Conservation (phyloP, 2,888 invertebrate genomes). For the Folsomia manolachei region DNA sequence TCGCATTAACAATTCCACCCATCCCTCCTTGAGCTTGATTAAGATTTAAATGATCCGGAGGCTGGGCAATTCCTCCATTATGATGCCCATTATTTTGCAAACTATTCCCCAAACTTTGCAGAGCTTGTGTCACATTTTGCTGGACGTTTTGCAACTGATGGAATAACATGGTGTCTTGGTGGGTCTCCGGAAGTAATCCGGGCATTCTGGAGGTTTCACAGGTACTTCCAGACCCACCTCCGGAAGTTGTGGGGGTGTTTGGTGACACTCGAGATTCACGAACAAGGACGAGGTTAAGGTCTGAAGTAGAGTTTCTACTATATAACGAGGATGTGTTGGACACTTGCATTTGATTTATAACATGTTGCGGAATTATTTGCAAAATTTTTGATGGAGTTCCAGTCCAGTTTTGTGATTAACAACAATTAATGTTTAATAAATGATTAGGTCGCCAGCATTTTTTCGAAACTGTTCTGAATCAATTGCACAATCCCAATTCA, state of each 20-base stretch:
- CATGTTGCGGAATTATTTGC: too few relatives aligned
- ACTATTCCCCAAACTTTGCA: background rate
- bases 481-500: background rate
- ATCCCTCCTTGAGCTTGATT: background rate
- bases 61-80: background rate
- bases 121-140: background rate
- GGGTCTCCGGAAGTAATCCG: constrained; percentile 34
- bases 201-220: constrained; percentile 23
- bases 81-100: background rate
- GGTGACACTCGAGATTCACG: background rate
- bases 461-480: background rate
- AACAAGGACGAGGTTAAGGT: background rate
- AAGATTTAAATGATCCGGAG: background rate
- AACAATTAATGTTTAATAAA: background rate
- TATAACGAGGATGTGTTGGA: background rate
- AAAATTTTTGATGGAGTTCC: background rate
- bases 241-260: background rate
- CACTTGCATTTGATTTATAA: background rate
- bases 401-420: background rate
- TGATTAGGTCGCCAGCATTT: background rate
- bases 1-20: constrained; percentile 22
- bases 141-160: constrained; percentile 1
- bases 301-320: background rate
- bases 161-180: constrained; percentile 19
- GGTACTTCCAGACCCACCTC: too few relatives aligned